Percentiles rank a stretch among this genome's conserved stretches.
phyloP scores from a whole-genome alignment of 2,113 vertebrate genomes.

The Pollimyrus isidori region DNA sequence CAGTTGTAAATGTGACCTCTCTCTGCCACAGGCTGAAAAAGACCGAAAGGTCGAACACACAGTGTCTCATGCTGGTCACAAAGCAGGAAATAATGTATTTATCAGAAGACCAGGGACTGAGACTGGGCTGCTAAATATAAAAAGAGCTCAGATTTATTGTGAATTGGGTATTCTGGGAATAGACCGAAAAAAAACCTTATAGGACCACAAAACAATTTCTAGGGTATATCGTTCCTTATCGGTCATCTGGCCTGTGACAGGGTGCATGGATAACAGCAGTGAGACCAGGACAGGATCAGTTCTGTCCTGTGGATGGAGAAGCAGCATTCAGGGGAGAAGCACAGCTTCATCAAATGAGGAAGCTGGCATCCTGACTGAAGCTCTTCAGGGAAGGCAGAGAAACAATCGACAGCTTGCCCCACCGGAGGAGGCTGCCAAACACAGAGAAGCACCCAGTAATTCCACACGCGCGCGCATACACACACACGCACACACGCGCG shows the following conservation, averaged over 20 bases:
- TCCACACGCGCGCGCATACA: too few relatives aligned
- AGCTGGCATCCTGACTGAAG: too few relatives aligned
- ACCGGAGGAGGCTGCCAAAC: not conserved
- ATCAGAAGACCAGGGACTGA: not conserved
- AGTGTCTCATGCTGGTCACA: conserved; percentile 15
- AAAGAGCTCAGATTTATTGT: not conserved
- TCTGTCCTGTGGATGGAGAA: not conserved
- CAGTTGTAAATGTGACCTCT: conserved; percentile 31
- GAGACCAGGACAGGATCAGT: not conserved
- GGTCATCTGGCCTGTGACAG: not conserved
- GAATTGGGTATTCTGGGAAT: not conserved
- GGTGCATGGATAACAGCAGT: not conserved
- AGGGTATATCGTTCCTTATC: not conserved
- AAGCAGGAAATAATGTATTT: conserved; percentile 7
- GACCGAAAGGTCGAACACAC: conserved; percentile 20
- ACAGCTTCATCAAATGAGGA: not conserved
- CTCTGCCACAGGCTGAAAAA: conserved; percentile 17
- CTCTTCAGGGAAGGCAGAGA: too few relatives aligned
- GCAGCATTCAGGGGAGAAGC: not conserved
- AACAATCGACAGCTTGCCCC: too few relatives aligned
- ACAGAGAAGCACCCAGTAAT: not conserved
- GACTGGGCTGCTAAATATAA: not conserved
- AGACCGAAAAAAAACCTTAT: not conserved
- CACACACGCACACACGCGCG: too few relatives aligned
- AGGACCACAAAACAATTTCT: not conserved